phyloP scores from a whole-genome alignment of 2,113 vertebrate species.

The Phyllopteryx taeniolatus region DNA sequence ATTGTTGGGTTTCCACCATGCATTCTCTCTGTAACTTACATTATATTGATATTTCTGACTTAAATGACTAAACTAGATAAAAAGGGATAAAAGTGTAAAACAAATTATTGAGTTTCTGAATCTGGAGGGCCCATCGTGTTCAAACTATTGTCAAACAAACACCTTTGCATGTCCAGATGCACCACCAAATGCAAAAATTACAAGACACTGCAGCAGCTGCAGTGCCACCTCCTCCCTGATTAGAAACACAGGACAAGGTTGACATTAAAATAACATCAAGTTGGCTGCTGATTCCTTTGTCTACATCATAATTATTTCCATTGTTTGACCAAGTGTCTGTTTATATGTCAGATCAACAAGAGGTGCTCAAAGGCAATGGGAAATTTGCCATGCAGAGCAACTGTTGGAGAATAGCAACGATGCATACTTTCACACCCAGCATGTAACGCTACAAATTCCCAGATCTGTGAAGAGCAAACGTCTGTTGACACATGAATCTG shows the following conservation, averaged over 20 bases:
- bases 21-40: no score
- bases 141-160: not conserved
- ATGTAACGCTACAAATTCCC: constrained; percentile 34
- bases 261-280: constrained; percentile 28
- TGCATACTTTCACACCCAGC: constrained; percentile 60
- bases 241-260: constrained; percentile 6
- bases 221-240: not conserved
- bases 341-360: constrained; percentile 40
- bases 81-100: not conserved
- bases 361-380: constrained; percentile 18
- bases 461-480: constrained; percentile 59
- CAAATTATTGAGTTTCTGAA: not conserved
- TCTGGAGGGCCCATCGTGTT: not conserved
- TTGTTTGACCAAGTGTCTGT: constrained; percentile 42
- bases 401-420: constrained; percentile 35
- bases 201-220: constrained; percentile 25
- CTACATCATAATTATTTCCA: constrained; percentile 54
- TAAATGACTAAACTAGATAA: no score
- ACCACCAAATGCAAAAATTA: not conserved
- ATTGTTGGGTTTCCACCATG: no score
- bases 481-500: constrained; percentile 58
- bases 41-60: no score
- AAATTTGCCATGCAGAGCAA: constrained; percentile 35
- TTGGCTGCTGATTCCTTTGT: constrained; percentile 19
- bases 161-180: not conserved